A percentile compares a stretch with the other conserved stretches of the same genome.
Conservation (phyloP, 2,113 vertebrate species). For the Anoplopoma fimbria region DNA sequence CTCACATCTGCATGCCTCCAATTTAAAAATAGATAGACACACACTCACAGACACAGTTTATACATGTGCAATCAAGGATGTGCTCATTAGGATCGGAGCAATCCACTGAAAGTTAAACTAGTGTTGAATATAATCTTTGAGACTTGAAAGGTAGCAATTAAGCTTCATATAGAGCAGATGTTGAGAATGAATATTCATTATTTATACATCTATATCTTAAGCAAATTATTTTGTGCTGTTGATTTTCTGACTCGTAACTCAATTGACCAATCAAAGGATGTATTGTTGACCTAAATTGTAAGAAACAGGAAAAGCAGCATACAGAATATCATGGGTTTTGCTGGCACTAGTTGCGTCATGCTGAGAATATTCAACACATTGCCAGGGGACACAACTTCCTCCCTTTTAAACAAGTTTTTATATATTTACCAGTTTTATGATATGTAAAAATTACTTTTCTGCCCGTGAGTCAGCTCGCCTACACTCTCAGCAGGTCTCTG, state of each 20-base stretch:
- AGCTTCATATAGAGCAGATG: neutral
- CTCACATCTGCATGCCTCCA: neutral
- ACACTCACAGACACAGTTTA: neutral
- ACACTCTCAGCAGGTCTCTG: slow-evolving; percentile 25
- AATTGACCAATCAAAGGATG: neutral
- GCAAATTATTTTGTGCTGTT: neutral
- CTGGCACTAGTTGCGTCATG: neutral
- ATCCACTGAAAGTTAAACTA: neutral
- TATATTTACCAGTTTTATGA: neutral
- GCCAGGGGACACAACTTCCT: neutral
- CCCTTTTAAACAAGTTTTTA: neutral
- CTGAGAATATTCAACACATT: neutral
- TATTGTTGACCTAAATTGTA: neutral
- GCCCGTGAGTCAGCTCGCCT: slow-evolving; percentile 7
- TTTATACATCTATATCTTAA: neutral
- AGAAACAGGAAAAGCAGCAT: neutral
- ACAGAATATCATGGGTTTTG: neutral
- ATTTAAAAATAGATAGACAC: neutral
- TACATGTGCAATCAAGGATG: neutral
- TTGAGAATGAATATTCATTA: neutral
- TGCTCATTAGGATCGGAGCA: neutral
- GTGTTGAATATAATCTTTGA: neutral
- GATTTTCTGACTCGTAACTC: neutral
- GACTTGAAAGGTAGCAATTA: neutral
- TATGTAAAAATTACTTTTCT: neutral